Base-by-base conservation (phyloP, 2,113 vertebrate species). In the Lonchura striata region DNA sequence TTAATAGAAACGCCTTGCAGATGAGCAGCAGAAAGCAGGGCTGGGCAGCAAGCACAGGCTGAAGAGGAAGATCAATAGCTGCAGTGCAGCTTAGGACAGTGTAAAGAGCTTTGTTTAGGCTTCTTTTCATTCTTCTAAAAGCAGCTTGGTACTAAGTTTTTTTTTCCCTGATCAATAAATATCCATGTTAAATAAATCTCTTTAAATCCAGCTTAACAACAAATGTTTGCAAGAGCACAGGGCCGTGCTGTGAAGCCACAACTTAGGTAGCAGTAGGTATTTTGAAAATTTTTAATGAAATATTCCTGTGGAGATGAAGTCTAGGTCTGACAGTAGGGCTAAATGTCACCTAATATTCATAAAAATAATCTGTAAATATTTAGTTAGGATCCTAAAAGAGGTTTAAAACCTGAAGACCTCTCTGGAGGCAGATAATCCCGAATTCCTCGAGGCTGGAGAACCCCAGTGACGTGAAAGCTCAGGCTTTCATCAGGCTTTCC, bases 101-200 rank as follows among this genome's bases (percentile, higher is more conserved):
- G 1, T 86, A 77, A 94, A 94, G 85, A 90, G 87, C 94, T 95
- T 93, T 92, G 79, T 95, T 96, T 71, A 95, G 88, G 76, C 93
- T 95, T 95, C 92, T 90, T 93, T 93, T 80, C 79, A 75, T 86
- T 92, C 85, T 78, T 83, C 60, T 83, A 74, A 96, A 94, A 97
- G 94, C 90, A 95, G 85, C 79, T 94, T 90, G 68, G 25, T 42
- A 80, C 33, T 72, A 33, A 33, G 11, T 41, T 76, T 82, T 86
- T 85, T 85, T 63, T 82, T 17, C 50, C 35, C 59, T 35, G 52
- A 93, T 95, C 90, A 63, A 95, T 77, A 93, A 95, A 92, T 39
- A 88, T 14, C 68, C 79, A 93, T 64, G 87, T 88, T 94, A 81
- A 95, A 88, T 30, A 95, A 93, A 96, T 93, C 96, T 92, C 93